phyloP scores from a whole-genome alignment of 1,140 invertebrate genomes.

The Macrostomum lignano region DNA sequence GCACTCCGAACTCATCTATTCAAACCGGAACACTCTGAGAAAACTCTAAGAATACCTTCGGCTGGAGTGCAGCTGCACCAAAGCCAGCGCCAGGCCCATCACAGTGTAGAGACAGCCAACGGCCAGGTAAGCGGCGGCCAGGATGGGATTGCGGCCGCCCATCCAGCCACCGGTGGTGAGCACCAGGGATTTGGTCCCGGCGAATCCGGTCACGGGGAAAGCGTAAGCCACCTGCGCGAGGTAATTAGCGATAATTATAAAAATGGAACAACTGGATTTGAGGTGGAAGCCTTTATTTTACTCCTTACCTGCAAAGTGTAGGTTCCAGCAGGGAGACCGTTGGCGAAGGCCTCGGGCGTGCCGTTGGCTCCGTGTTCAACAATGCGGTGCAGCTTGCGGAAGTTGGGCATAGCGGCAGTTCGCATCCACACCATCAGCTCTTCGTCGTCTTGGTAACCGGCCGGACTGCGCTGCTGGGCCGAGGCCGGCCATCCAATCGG shows the following conservation, averaged over 20 bases:
- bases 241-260: no score
- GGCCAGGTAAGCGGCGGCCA: constrained; percentile 89
- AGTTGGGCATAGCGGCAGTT: constrained; percentile 62
- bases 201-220: constrained; percentile 60
- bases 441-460: constrained; percentile 32
- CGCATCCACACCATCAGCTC: constrained; percentile 87
- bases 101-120: no score
- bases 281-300: no score
- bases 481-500: background rate
- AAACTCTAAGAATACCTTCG: no score
- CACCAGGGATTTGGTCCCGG: constrained; percentile 69
- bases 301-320: no score
- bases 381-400: constrained; percentile 58
- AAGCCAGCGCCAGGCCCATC: no score
- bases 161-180: constrained; percentile 75
- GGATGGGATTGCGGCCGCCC: constrained; percentile 88
- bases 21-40: no score
- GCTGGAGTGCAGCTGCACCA: no score
- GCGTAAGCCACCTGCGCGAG: no score
- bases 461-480: background rate
- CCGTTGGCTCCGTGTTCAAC: no score
- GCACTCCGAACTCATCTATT: no score
- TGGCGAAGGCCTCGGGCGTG: constrained; percentile 34
- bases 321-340: constrained; percentile 41
- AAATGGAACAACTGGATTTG: no score